phyloP scores from a whole-genome alignment of 2,113 vertebrate genomes.

The Siniperca chuatsi region DNA sequence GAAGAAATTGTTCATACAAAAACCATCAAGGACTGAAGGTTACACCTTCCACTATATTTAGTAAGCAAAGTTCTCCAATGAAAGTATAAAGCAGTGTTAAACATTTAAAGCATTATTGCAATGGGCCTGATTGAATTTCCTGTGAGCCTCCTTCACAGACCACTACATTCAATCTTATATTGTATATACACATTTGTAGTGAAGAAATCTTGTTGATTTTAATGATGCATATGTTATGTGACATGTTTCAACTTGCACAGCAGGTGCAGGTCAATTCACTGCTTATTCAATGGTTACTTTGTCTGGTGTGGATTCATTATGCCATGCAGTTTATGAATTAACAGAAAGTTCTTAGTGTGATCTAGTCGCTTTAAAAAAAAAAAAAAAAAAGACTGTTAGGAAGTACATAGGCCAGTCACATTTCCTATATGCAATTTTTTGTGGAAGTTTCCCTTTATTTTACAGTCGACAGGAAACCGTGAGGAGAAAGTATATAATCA shows the following conservation, averaged over 20 bases:
- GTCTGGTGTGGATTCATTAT: background rate
- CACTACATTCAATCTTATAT: too few relatives aligned
- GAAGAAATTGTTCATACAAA: background rate
- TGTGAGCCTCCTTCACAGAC: background rate
- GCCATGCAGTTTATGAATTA: background rate
- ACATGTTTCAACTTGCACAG: background rate
- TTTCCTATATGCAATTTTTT: background rate
- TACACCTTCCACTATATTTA: background rate
- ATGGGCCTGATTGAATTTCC: background rate
- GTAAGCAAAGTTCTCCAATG: background rate
- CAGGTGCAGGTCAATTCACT: background rate
- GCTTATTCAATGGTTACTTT: background rate
- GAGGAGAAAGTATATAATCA: background rate
- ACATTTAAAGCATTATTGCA: background rate
- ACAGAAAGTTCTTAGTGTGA: background rate
- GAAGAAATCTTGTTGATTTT: background rate
- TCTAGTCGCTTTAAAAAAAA: background rate
- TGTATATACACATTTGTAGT: too few relatives aligned
- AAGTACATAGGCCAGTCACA: background rate
- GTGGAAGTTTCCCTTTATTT: conserved; percentile 10
- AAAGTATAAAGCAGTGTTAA: background rate
- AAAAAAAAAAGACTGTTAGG: too few relatives aligned
- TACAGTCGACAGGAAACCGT: conserved; percentile 7
- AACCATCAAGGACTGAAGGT: background rate
- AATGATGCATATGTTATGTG: background rate